Base-by-base conservation (phyloP, 2,113 vertebrate genomes). In the Lycaon pictus region DNA sequence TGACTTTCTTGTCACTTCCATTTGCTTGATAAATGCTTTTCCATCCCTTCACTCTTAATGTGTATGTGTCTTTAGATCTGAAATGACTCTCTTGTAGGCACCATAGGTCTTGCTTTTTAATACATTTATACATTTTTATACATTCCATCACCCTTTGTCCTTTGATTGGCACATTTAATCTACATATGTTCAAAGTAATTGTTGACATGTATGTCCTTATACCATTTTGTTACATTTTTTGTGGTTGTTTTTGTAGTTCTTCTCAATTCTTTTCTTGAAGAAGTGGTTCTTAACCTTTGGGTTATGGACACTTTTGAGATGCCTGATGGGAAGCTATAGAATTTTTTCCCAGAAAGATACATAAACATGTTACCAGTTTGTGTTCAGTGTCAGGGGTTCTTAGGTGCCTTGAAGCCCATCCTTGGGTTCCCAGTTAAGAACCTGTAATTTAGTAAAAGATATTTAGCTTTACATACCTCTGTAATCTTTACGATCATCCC, bases 221-320 rank as follows among this genome's bases (percentile, higher is more conserved):
- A 43, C 74, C 43, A 77, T 77, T 51, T 77, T 17, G 25, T 77
- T 77, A 51, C 43, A 51, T 77, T 3, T 51, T 77, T 51, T 51
- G 29, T 77, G 43, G 74, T 51, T 51, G 25, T 51, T 77, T 76
- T 29, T 10, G 13, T 77, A 77, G 71, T 43, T 74, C 72, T 77
- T 77, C 25, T 51, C 43, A 77, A 15, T 77, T 51, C 43, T 25
- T 77, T 77, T 77, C 25, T 85, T 92, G 62, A 48, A 92, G 63
- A 84, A 67, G 27, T 88, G 56, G 37, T 65, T 88, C 82, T 80
- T 96, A 93, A 88, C 23, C 20, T 72, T 85, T 53, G 37, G 12
- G 25, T 69, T 95, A 55, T 43, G 79, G 71, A 51, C 35, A 80
- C 35, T 72, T 92, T 58, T 85, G 56, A 56, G 43, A 37, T 90